Conservation (phyloP, 2,888 invertebrate species). For the Drosophila picticornis region DNA sequence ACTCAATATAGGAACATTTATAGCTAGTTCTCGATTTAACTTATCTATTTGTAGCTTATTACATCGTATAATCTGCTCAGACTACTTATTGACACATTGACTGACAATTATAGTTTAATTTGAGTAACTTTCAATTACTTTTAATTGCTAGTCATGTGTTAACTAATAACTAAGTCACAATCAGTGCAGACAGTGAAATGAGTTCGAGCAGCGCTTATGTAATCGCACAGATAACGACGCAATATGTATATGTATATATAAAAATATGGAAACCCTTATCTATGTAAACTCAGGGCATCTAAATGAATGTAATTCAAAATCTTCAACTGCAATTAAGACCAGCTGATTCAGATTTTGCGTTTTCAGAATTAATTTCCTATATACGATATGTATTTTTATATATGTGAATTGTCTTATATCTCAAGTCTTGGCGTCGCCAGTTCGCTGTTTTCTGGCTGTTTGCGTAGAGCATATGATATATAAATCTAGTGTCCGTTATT, state of each 20-base stretch:
- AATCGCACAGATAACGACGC: conserved; percentile 21
- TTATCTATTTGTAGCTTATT: background rate
- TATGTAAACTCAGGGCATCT: conserved; percentile 1
- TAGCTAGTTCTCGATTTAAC: background rate
- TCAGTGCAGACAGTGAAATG: background rate
- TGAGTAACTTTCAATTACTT: conserved; percentile 1
- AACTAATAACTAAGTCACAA: background rate
- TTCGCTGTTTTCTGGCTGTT: conserved; percentile 17
- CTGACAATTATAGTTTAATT: background rate
- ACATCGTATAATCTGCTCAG: background rate
- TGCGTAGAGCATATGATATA: conserved; percentile 27
- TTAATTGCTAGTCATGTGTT: background rate
- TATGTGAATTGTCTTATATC: conserved; percentile 8
- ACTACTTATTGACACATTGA: background rate
- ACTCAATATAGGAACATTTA: background rate
- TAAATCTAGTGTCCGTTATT: conserved; percentile 64
- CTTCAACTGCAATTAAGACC: conserved; percentile 3
- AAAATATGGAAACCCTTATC: conserved; percentile 7
- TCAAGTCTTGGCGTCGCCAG: conserved; percentile 27
- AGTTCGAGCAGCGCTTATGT: conserved; percentile 12
- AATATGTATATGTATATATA: conserved; percentile 13
- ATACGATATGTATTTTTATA: conserved; percentile 6
- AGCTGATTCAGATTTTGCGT: conserved; percentile 23
- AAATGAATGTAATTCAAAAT: background rate
- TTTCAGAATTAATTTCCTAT: conserved; percentile 14